Evolutionary conservation across 2,113 vertebrate species (phyloP).

Genomic region (Oryzias celebensis): DNA sequence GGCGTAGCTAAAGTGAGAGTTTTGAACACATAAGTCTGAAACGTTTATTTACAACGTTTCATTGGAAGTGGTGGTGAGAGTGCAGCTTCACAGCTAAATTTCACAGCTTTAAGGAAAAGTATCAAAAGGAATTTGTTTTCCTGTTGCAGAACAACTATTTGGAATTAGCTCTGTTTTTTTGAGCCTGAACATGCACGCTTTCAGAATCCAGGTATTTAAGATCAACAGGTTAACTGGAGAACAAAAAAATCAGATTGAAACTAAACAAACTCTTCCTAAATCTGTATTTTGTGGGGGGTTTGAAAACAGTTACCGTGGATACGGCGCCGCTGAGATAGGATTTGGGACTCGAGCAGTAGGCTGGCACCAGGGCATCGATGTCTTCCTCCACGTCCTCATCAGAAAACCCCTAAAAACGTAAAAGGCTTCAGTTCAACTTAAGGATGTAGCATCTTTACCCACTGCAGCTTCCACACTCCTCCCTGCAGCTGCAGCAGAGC

Average conservation of each 20-base stretch:
- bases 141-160: too few relatives aligned
- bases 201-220: too few relatives aligned
- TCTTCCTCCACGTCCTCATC: slow-evolving; percentile 81
- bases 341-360: slow-evolving; percentile 59
- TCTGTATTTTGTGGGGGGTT: background rate
- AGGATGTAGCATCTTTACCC: background rate
- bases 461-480: slow-evolving; percentile 1
- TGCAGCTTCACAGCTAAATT: too few relatives aligned
- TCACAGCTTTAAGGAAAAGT: too few relatives aligned
- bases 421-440: slow-evolving; percentile 28
- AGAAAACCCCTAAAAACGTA: slow-evolving; percentile 78
- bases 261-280: slow-evolving; percentile 4
- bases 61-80: too few relatives aligned
- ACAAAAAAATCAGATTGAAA: background rate
- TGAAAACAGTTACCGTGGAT: slow-evolving; percentile 78
- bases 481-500: slow-evolving; percentile 19
- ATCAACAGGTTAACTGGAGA: too few relatives aligned
- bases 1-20: too few relatives aligned
- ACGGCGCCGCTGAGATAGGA: slow-evolving; percentile 74
- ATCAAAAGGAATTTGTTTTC: too few relatives aligned
- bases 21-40: too few relatives aligned
- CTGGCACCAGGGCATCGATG: slow-evolving; percentile 75
- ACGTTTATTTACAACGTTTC: too few relatives aligned
- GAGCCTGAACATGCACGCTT: too few relatives aligned
- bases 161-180: too few relatives aligned